Evolutionary conservation across 2,888 invertebrate species (phyloP).

Genomic region (Xanthorhoe designata): DNA sequence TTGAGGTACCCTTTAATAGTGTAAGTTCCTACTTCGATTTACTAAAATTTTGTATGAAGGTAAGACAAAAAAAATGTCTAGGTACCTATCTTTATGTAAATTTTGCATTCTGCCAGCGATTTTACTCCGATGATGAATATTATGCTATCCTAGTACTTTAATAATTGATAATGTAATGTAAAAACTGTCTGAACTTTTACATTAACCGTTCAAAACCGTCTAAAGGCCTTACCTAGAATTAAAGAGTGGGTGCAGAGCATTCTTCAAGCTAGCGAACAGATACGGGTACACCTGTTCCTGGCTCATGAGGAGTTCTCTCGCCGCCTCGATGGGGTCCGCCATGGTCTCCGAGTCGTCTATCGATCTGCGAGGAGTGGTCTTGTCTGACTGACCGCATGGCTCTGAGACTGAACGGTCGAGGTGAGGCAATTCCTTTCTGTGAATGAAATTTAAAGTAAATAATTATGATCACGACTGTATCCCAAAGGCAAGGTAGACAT

Average conservation of each 20-base stretch:
- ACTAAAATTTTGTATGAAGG: too few relatives aligned
- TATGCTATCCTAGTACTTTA: too few relatives aligned
- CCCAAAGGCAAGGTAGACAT: too few relatives aligned
- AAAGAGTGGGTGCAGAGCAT: conserved; percentile 92
- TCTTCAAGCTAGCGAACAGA: conserved; percentile 90
- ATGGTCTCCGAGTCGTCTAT: conserved; percentile 45
- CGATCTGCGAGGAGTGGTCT: conserved; percentile 41
- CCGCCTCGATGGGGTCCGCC: conserved; percentile 59
- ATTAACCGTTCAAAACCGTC: too few relatives aligned
- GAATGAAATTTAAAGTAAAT: conserved; percentile 1
- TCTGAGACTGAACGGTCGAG: conserved; percentile 60
- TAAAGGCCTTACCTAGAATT: conserved; percentile 77
- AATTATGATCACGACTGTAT: too few relatives aligned
- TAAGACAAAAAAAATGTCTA: too few relatives aligned
- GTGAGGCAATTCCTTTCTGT: conserved; percentile 58
- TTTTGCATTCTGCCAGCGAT: too few relatives aligned
- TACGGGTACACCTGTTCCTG: conserved; percentile 92
- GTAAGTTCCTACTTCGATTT: too few relatives aligned
- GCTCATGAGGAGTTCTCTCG: conserved; percentile 85
- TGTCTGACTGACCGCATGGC: conserved; percentile 53
- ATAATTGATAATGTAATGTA: too few relatives aligned
- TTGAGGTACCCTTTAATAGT: neutral
- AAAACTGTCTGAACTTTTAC: too few relatives aligned
- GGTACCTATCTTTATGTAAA: too few relatives aligned
- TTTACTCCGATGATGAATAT: too few relatives aligned